phyloP scores from a whole-genome alignment of 2,113 vertebrate species.

The Neotragus pygmaeus region DNA sequence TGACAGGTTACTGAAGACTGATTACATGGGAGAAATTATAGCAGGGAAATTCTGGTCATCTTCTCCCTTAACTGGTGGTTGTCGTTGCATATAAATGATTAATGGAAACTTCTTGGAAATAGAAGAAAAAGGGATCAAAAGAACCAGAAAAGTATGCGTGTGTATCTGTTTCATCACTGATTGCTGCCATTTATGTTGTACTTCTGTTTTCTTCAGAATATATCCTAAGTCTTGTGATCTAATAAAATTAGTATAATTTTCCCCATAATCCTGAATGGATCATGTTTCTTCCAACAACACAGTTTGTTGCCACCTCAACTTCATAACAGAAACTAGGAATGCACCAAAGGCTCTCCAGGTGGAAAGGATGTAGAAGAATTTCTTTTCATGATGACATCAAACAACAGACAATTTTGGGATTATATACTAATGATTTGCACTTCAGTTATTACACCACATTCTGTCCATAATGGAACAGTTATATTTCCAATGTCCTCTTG shows the following conservation, averaged over 20 bases:
- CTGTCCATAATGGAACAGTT: not conserved
- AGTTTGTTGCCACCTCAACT: too few relatives aligned
- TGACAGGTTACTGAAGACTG: not conserved
- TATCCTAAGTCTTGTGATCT: too few relatives aligned
- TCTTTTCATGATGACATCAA: not conserved
- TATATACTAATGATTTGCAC: not conserved
- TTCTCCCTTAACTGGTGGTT: not conserved
- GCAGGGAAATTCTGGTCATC: not conserved
- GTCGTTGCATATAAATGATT: too few relatives aligned
- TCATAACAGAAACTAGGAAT: too few relatives aligned
- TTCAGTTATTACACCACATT: not conserved
- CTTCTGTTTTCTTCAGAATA: too few relatives aligned
- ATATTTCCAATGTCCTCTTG: not conserved
- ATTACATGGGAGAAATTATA: not conserved
- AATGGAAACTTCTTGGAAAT: too few relatives aligned
- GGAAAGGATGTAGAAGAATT: not conserved
- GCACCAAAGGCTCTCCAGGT: too few relatives aligned
- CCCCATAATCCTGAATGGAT: too few relatives aligned
- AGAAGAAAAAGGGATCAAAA: not conserved
- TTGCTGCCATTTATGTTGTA: too few relatives aligned
- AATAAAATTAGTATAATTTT: too few relatives aligned
- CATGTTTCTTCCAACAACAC: too few relatives aligned
- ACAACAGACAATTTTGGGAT: not conserved
- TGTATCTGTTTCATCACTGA: too few relatives aligned
- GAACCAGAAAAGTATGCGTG: not conserved